Base-by-base conservation (phyloP, 35 echinoderm and acorn worm species). In the Apostichopus japonicus region DNA sequence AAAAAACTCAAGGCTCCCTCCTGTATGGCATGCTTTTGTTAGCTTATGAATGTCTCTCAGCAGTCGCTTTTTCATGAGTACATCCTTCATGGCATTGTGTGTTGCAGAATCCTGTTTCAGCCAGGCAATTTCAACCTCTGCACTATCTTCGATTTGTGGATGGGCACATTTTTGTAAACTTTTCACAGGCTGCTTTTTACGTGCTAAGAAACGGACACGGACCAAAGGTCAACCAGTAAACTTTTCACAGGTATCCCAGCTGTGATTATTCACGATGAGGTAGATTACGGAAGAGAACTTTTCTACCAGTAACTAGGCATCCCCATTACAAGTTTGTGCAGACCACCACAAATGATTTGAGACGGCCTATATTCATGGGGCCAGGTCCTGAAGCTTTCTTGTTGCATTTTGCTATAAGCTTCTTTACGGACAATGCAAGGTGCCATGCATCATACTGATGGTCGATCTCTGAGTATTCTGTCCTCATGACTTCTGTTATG, bases 261-360 rank as follows among this genome's bases (percentile, higher is more conserved):
- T 24, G 65, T 96, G 95, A 0, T 56, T 52, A 95, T 96, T 91
- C 53, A 16, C 17, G 16, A 90, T 67, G 53, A 93, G 94, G 63
- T 93, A 80, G 14, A 62, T 24, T 10, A 95, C 9, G 0, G 94
- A 95, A 21, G 54, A 55, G 83, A 81, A 95, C 90, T 87, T 95
- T 27, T 95, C 94, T 1, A 77, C 70, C 53, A 95, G 78, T 56
- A 23, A 51, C 14, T 72, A 63, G 27, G 53, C 57, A 81, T 90
- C 94, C 92, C 90, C 94, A 92, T 25, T 90, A 55, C 59, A 63
- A 7, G 59, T 63, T 63, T 6, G 78, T 94, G 93, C n/a, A n/a
- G n/a, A n/a, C n/a, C n/a, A n/a, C n/a, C n/a, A n/a, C n/a, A n/a
- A n/a, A n/a, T n/a, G n/a, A 70, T 94, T 94, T 53, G 55, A 77